Base-by-base conservation (phyloP, 2,113 vertebrate species). In the Andinoacara biseriatus region DNA sequence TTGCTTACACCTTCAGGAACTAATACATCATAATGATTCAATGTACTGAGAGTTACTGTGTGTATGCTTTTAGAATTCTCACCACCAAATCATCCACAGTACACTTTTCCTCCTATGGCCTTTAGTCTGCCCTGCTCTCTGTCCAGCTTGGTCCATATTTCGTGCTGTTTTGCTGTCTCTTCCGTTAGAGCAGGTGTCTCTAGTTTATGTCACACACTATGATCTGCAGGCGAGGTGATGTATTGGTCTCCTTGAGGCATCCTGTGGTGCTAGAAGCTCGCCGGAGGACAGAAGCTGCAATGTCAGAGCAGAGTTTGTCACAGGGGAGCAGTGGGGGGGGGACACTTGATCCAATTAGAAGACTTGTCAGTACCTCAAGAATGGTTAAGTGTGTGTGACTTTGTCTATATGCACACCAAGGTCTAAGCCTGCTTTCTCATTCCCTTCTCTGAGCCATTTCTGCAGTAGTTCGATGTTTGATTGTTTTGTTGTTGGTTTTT, bases 271-370 rank as follows among this genome's bases (percentile, higher is more conserved):
- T 69, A 69, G 78, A 60, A 74, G 38, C 57, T 80, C 9, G 10
- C 49, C 8, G 33, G 80, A 86, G 43, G 77, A 87, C 81, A 77
- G 80, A 61, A 17, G 13, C 74, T 54, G 62, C 26, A 2, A 74
- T 81, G 86, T 86, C 67, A 74, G 78, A 77, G 78, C 63, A 72
- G 63, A 69, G 82, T 79, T 78, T 7, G 67, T 63, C 85, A 80
- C 76, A 31, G 75, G 17, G 46, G 57, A 17, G 57, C 65, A 2
- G 18, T 17, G 13, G 38, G 74, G 58, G 35, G 13, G 46, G 61
- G 63, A 81, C 61, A 81, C 76, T 88, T 86, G 80, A 49, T 69
- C 80, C 80, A 88, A 90, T 92, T 82, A 86, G 74, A 84, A 31
- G 74, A 75, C 88, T 59, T 11, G 5, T 49, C 83, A 78, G 38